phyloP scores from a whole-genome alignment of 1,140 invertebrate species.

The Physella acuta region DNA sequence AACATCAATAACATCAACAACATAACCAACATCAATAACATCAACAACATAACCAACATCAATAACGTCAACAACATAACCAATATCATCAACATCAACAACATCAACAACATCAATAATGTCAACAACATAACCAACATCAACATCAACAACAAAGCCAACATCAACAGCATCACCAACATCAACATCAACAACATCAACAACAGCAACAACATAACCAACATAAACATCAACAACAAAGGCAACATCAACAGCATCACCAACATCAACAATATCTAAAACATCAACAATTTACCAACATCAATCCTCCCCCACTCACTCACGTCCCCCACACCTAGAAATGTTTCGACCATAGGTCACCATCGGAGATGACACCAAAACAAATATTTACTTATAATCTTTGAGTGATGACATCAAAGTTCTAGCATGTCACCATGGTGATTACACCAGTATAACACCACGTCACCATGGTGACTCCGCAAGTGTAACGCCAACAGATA shows the following conservation, averaged over 20 bases:
- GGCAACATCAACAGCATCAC: neutral
- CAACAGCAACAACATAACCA: neutral
- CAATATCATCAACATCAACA: neutral
- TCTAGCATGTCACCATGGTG: too few species aligned
- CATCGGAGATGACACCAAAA: too few species aligned
- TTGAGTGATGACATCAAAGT: too few species aligned
- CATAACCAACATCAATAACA: neutral
- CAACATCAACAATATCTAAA: neutral
- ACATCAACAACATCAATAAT: neutral
- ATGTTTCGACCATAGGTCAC: too few species aligned
- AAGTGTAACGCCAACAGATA: too few species aligned
- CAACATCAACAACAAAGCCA: neutral
- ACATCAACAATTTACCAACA: neutral
- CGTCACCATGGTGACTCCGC: too few species aligned
- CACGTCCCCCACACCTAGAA: too few species aligned
- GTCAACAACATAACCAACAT: neutral
- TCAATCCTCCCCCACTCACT: neutral
- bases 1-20: neutral
- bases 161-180: neutral
- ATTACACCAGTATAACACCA: too few species aligned
- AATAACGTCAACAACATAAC: neutral
- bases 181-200: conserved; percentile 1
- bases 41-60: neutral
- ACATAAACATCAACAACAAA: neutral
- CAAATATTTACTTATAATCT: too few species aligned